Evolutionary conservation across 2,888 invertebrate genomes (phyloP).

Genomic region (Pollenia labialis): DNA sequence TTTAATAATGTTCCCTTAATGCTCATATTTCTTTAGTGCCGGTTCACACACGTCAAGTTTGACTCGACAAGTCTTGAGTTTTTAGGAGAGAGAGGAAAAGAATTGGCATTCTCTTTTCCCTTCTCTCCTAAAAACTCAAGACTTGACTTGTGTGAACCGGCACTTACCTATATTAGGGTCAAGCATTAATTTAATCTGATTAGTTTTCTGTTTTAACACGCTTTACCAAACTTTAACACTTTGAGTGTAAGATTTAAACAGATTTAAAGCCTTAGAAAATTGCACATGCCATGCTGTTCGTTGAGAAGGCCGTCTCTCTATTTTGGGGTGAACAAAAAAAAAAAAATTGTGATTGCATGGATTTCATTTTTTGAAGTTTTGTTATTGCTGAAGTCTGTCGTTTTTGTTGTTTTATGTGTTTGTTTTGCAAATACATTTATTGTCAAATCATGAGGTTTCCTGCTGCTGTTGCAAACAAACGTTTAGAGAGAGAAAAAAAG

Average conservation of each 20-base stretch:
- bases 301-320: slow-evolving; percentile 28
- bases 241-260: slow-evolving; percentile 56
- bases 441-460: slow-evolving; percentile 82
- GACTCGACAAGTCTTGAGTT: no score
- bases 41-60: no score
- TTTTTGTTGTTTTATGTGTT: slow-evolving; percentile 52
- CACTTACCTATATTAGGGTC: no score
- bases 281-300: slow-evolving; percentile 69
- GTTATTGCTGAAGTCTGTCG: slow-evolving; percentile 22
- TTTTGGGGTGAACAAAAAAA: neutral
- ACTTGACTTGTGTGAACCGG: no score
- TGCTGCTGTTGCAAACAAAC: slow-evolving; percentile 67
- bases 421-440: slow-evolving; percentile 78
- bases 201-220: neutral
- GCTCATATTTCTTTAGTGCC: no score
- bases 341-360: slow-evolving; percentile 57
- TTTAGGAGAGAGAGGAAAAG: no score
- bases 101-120: no score
- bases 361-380: slow-evolving; percentile 57
- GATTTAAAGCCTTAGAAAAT: slow-evolving; percentile 66
- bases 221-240: neutral
- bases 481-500: slow-evolving; percentile 1
- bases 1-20: neutral
- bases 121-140: no score
- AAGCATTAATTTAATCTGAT: no score